Percentiles rank a stretch among this genome's conserved stretches.
Evolutionary conservation across 2,797 vertebrate species (phyloP).

Genomic region (Cossypha heuglini): DNA sequence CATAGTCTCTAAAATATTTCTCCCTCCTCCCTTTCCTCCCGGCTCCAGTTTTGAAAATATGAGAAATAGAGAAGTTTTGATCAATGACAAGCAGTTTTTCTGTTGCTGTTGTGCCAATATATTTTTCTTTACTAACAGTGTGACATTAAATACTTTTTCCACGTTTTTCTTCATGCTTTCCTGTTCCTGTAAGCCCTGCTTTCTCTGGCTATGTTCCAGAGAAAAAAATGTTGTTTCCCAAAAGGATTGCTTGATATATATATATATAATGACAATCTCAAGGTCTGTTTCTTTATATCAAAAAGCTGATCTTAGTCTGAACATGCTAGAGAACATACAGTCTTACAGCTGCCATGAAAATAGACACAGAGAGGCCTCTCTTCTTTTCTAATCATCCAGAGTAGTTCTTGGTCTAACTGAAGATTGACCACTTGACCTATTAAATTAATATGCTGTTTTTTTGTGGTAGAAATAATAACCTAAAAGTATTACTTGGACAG

Average conservation of each 20-base stretch:
- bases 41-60: neutral
- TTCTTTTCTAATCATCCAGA: neutral
- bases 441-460: neutral
- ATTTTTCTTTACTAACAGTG: neutral
- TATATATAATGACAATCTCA: neutral
- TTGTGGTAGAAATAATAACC: neutral
- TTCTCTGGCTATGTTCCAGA: neutral
- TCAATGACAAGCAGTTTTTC: neutral
- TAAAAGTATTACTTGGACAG: neutral
- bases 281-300: neutral
- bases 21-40: neutral
- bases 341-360: neutral
- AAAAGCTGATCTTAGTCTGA: neutral
- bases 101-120: neutral
- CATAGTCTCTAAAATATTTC: neutral
- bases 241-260: neutral
- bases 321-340: neutral
- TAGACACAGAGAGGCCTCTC: neutral
- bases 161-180: neutral
- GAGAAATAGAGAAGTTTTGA: neutral
- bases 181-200: neutral
- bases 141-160: neutral
- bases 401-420: neutral
- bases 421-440: constrained; percentile 1
- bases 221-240: neutral